These are phyloP conservation scores for Embiotoca jacksoni DNA, from an alignment of 2,113 vertebrate genomes.

Conservation along the genomic window DNA sequence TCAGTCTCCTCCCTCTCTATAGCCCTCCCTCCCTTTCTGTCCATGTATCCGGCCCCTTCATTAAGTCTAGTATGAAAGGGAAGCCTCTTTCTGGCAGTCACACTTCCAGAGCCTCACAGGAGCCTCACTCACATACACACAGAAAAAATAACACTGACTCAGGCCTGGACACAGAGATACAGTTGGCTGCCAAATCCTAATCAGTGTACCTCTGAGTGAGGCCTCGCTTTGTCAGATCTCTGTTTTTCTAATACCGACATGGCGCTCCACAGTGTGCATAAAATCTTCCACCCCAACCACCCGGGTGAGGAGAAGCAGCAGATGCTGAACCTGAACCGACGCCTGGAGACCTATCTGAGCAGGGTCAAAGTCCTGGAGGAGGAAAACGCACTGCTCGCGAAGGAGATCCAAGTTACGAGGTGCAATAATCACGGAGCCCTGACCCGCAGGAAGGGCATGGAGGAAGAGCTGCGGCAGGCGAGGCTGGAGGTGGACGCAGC, in stretches of 20 bases:
- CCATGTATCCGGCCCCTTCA: conserved; percentile 66
- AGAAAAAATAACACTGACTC: conserved; percentile 7
- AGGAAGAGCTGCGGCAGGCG: conserved; percentile 85
- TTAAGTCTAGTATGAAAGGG: conserved; percentile 76
- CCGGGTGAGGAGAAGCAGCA: conserved; percentile 89
- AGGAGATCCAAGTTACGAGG: conserved; percentile 85
- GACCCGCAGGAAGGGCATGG: conserved; percentile 68
- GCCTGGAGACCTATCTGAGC: conserved; percentile 91
- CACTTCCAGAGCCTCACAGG: conserved; percentile 54
- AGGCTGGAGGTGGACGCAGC: conserved; percentile 83
- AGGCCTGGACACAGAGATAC: conserved; percentile 39
- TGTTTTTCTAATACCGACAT: conserved; percentile 58
- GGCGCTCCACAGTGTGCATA: conserved; percentile 67
- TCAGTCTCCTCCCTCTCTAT: conserved; percentile 53
- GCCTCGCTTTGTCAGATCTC: background rate
- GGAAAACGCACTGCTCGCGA: conserved; percentile 87
- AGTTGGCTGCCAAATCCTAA: conserved; percentile 28
- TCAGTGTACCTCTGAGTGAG: conserved; percentile 25
- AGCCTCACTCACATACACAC: conserved; percentile 37
- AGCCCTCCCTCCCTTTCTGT: conserved; percentile 49
- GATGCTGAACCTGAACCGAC: conserved; percentile 94
- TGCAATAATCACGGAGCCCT: conserved; percentile 52
- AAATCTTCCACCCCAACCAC: conserved; percentile 32
- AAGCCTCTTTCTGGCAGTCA: conserved; percentile 65
- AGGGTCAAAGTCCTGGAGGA: conserved; percentile 92